Percentiles rank a stretch among this genome's conserved stretches.
phyloP scores from a whole-genome alignment of 2,113 vertebrate species.

The Pterophyllum scalare region DNA sequence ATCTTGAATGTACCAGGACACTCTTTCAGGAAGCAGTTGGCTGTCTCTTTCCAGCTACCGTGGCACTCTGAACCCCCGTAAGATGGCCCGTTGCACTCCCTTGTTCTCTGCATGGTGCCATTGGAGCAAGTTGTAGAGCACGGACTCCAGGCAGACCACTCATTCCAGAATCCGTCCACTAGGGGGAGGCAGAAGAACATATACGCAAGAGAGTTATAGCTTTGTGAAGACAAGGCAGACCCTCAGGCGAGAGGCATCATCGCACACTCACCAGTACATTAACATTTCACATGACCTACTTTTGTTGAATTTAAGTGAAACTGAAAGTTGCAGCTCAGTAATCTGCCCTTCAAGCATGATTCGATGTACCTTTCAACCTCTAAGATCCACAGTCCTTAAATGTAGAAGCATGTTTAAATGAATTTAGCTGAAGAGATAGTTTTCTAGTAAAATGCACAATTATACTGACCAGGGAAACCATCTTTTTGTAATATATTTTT shows the following conservation, averaged over 20 bases:
- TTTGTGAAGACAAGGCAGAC: not conserved
- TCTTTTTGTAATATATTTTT: not conserved
- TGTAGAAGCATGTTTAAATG: not conserved
- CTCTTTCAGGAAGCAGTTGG: slow-evolving; percentile 91
- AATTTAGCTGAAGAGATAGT: too few species aligned
- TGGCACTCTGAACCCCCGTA: slow-evolving; percentile 96
- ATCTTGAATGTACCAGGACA: slow-evolving; percentile 86
- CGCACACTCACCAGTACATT: slow-evolving; percentile 21
- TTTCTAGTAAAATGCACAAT: not conserved
- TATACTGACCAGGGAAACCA: not conserved
- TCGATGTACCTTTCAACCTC: not conserved
- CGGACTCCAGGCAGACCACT: slow-evolving; percentile 93
- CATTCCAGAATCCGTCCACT: slow-evolving; percentile 98
- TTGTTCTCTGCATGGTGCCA: slow-evolving; percentile 91
- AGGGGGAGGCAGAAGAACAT: slow-evolving; percentile 75
- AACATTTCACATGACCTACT: slow-evolving; percentile 42
- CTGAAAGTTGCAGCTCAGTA: slow-evolving; percentile 12
- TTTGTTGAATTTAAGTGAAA: slow-evolving; percentile 31
- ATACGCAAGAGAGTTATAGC: not conserved
- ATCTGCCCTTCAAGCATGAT: slow-evolving; percentile 15
- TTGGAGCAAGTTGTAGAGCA: slow-evolving; percentile 96
- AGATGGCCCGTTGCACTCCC: slow-evolving; percentile 96
- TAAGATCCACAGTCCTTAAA: slow-evolving; percentile 18
- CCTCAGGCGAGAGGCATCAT: slow-evolving; percentile 12
- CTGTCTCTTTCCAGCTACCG: slow-evolving; percentile 90